Percentiles rank a stretch among this genome's conserved stretches.
These are phyloP conservation scores for Scaptomyza flava DNA, from an alignment of 2,888 invertebrate genomes.

Conservation along the genomic window DNA sequence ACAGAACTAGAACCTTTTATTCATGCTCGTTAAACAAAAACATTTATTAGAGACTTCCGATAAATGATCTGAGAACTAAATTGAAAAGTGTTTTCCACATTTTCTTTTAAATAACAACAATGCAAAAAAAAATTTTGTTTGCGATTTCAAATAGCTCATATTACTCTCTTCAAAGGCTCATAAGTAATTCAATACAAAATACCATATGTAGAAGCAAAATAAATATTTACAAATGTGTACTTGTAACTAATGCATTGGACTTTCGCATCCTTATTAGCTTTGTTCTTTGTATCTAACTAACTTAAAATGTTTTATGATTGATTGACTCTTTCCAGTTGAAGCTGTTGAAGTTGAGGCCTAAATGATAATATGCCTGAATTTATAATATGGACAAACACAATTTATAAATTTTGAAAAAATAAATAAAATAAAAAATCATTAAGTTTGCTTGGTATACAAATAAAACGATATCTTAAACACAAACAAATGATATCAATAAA, in stretches of 20 bases:
- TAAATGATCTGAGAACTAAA: background rate
- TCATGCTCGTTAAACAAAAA: slow-evolving; percentile 30
- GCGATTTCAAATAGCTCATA: background rate
- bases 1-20: slow-evolving; percentile 33
- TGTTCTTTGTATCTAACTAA: slow-evolving; percentile 80
- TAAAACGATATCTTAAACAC: slow-evolving; percentile 55
- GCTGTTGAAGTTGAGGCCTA: slow-evolving; percentile 84
- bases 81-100: background rate
- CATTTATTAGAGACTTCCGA: slow-evolving; percentile 13
- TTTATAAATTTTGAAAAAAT: slow-evolving; percentile 66
- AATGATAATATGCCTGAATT: slow-evolving; percentile 82
- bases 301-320: slow-evolving; percentile 82
- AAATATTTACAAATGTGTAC: slow-evolving; percentile 37
- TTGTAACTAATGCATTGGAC: slow-evolving; percentile 71
- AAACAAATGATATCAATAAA: slow-evolving; percentile 62
- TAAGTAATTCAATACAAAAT: slow-evolving; percentile 2
- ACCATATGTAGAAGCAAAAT: slow-evolving; percentile 17
- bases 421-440: slow-evolving; percentile 62
- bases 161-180: background rate
- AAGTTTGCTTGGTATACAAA: slow-evolving; percentile 61
- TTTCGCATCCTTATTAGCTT: slow-evolving; percentile 64
- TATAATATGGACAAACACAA: slow-evolving; percentile 77
- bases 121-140: background rate
- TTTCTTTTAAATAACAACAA: background rate
- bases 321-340: slow-evolving; percentile 84